These are phyloP conservation scores for Parazoanthus swiftii DNA, from an alignment of 92 coral and sea anemone genomes.

Conservation along the genomic window DNA sequence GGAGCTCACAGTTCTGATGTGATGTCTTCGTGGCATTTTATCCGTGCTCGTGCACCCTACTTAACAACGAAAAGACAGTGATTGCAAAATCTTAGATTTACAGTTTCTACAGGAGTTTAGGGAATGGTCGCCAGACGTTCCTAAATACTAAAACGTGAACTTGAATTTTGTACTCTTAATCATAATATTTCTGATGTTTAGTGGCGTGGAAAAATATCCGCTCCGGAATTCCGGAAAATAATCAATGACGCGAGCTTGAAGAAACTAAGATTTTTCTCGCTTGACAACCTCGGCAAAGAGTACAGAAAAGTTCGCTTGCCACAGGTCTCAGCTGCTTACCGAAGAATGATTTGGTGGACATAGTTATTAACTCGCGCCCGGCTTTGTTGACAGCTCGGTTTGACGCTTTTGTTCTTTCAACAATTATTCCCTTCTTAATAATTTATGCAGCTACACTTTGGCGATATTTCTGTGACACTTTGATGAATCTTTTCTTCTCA, in stretches of 20 bases:
- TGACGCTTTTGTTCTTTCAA: not conserved
- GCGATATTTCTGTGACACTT: not conserved
- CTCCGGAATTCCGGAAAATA: not conserved
- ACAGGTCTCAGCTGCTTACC: not conserved
- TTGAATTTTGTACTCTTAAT: no score
- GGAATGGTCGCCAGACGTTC: not conserved
- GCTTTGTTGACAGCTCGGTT: slow-evolving; percentile 32
- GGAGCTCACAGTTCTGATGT: not conserved
- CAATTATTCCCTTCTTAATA: not conserved
- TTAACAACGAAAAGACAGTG: not conserved
- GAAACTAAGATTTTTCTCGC: no score
- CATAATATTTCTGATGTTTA: no score
- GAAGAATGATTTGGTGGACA: not conserved
- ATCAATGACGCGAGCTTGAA: not conserved
- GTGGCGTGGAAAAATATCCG: not conserved
- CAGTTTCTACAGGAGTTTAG: not conserved
- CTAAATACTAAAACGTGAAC: not conserved
- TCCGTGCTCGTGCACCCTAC: no score
- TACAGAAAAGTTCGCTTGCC: not conserved
- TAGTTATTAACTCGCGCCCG: not conserved
- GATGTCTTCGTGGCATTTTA: not conserved
- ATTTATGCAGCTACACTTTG: not conserved
- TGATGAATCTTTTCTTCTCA: no score
- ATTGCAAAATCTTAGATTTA: not conserved
- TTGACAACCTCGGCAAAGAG: no score